These are phyloP conservation scores for Progne subis DNA, from an alignment of 2,113 vertebrate genomes.

Conservation along the genomic window DNA sequence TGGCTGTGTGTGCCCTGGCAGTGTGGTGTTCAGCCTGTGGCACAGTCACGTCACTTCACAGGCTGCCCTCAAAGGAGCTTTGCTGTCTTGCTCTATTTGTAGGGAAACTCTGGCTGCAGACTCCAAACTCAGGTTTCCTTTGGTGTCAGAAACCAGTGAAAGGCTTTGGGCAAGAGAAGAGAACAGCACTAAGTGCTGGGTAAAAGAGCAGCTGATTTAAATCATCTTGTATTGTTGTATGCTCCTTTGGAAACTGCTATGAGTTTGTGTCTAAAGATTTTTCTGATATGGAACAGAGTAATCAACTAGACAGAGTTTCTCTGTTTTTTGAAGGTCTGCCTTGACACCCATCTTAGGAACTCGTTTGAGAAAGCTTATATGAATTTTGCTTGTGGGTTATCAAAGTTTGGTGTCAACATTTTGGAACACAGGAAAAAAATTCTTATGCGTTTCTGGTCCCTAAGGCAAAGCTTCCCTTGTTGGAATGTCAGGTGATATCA, in stretches of 20 bases:
- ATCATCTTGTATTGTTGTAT: background rate
- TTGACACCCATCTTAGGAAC: background rate
- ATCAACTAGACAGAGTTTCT: background rate
- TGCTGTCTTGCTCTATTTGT: background rate
- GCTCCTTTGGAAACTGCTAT: background rate
- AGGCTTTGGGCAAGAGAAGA: background rate
- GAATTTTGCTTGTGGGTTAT: background rate
- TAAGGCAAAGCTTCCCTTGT: background rate
- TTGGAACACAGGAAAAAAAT: background rate
- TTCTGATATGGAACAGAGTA: background rate
- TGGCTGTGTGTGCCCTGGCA: background rate
- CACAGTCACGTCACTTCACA: background rate
- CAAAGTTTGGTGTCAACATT: background rate
- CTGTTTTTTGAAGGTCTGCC: background rate
- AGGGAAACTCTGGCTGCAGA: background rate
- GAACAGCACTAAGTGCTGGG: background rate
- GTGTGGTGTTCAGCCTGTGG: background rate
- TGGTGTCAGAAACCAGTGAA: background rate
- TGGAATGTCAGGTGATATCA: background rate
- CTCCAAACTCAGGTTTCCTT: constrained; percentile 9
- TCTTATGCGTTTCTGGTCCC: background rate
- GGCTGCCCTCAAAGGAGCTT: background rate
- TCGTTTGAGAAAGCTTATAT: background rate
- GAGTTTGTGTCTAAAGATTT: background rate
- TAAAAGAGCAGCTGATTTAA: background rate